Evolutionary conservation across 2,113 vertebrate genomes (phyloP).

Genomic region (Mus spicilegus): DNA sequence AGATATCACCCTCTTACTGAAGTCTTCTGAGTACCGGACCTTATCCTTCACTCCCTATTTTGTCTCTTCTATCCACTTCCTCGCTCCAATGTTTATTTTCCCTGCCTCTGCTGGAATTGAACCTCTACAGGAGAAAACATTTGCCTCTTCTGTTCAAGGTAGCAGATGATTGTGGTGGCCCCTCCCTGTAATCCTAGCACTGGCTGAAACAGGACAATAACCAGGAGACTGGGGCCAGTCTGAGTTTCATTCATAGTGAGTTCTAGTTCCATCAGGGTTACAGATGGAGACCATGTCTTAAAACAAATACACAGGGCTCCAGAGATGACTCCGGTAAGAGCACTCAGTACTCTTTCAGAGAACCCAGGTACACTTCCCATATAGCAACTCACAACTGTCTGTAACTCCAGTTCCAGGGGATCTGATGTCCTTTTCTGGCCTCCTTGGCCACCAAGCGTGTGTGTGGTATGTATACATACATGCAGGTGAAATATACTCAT

Average conservation of each 20-base stretch:
- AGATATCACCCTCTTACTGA: conserved; percentile 7
- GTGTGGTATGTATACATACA: neutral
- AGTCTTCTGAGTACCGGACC: neutral
- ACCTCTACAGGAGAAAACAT: neutral
- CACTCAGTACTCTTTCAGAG: neutral
- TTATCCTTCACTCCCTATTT: too few species aligned
- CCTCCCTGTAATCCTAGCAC: neutral
- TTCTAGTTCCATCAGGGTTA: neutral
- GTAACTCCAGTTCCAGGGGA: neutral
- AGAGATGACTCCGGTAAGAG: neutral
- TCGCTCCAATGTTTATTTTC: neutral
- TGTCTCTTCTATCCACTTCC: neutral
- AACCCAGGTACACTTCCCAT: neutral
- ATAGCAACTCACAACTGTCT: neutral
- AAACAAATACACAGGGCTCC: neutral
- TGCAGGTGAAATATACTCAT: neutral
- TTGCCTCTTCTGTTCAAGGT: conserved; percentile 29
- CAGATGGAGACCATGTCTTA: neutral
- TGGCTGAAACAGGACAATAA: neutral
- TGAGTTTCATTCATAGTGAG: neutral
- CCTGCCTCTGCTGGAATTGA: neutral
- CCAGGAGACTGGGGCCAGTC: neutral
- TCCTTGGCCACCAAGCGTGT: neutral
- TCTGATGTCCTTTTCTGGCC: neutral
- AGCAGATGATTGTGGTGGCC: neutral